phyloP scores from a whole-genome alignment of 2,797 vertebrate species.

The Echiichthys vipera region DNA sequence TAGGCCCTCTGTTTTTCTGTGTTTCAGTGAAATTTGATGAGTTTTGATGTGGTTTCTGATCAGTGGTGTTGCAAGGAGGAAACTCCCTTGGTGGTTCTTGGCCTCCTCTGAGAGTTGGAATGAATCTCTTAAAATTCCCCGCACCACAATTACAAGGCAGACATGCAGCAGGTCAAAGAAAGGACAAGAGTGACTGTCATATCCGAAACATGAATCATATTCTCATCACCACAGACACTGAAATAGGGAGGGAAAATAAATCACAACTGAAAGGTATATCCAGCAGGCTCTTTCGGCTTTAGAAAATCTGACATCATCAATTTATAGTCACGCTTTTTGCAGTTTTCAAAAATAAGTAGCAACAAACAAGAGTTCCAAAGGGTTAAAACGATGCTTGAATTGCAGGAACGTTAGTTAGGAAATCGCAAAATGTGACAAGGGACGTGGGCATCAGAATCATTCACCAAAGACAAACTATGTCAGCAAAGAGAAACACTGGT shows the following conservation, averaged over 20 bases:
- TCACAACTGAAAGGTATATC: slow-evolving; percentile 44
- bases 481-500: slow-evolving; percentile 17
- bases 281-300: slow-evolving; percentile 15
- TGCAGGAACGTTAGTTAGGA: slow-evolving; percentile 21
- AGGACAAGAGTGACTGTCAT: slow-evolving; percentile 69
- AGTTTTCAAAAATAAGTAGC: slow-evolving; percentile 47
- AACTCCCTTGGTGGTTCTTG: slow-evolving; percentile 84
- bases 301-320: slow-evolving; percentile 38
- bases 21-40: slow-evolving; percentile 73
- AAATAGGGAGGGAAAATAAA: slow-evolving; percentile 47
- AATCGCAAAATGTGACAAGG: slow-evolving; percentile 19
- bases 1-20: slow-evolving; percentile 65
- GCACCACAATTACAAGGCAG: slow-evolving; percentile 76
- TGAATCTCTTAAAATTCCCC: slow-evolving; percentile 65
- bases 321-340: slow-evolving; percentile 37
- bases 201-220: slow-evolving; percentile 66
- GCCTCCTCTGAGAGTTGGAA: slow-evolving; percentile 72
- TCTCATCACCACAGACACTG: slow-evolving; percentile 44
- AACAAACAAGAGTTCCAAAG: slow-evolving; percentile 26
- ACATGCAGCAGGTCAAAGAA: slow-evolving; percentile 70
- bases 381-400: slow-evolving; percentile 20
- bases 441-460: slow-evolving; percentile 25
- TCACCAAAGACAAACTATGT: slow-evolving; percentile 31
- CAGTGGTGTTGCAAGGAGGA: slow-evolving; percentile 69
- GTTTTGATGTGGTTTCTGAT: slow-evolving; percentile 84